phyloP scores from a whole-genome alignment of 2,113 vertebrate species.

The Aptenodytes patagonicus region DNA sequence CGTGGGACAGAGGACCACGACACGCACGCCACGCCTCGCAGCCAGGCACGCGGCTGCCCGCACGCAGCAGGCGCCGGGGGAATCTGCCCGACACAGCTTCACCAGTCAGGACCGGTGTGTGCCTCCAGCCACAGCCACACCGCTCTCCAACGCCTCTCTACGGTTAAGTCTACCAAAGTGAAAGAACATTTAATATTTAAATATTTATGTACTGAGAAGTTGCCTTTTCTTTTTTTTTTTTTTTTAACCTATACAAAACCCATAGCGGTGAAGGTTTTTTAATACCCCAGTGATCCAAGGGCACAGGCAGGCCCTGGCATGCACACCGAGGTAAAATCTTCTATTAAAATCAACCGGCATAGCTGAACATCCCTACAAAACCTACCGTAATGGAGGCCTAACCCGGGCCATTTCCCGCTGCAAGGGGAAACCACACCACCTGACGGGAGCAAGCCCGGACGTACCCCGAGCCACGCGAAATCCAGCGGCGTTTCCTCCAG shows the following conservation, averaged over 20 bases:
- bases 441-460: not conserved
- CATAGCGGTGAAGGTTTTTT: fast-evolving
- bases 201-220: fast-evolving
- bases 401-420: not conserved
- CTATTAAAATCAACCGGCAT: fast-evolving
- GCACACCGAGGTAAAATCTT: fast-evolving
- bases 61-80: not conserved
- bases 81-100: no score
- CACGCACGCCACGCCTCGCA: not conserved
- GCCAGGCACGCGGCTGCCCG: not conserved
- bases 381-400: not conserved
- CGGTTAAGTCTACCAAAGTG: fast-evolving
- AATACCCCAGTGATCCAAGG: fast-evolving
- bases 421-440: not conserved
- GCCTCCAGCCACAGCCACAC: not conserved
- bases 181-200: not conserved
- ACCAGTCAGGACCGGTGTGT: no score
- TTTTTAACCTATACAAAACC: not conserved
- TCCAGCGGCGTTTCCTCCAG: no score
- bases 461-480: not conserved
- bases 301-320: not conserved
- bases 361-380: fast-evolving
- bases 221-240: no score
- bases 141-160: not conserved
- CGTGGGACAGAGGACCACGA: fast-evolving